Base-by-base conservation (phyloP, 2,797 vertebrate genomes). In the Lepus townsendii region DNA sequence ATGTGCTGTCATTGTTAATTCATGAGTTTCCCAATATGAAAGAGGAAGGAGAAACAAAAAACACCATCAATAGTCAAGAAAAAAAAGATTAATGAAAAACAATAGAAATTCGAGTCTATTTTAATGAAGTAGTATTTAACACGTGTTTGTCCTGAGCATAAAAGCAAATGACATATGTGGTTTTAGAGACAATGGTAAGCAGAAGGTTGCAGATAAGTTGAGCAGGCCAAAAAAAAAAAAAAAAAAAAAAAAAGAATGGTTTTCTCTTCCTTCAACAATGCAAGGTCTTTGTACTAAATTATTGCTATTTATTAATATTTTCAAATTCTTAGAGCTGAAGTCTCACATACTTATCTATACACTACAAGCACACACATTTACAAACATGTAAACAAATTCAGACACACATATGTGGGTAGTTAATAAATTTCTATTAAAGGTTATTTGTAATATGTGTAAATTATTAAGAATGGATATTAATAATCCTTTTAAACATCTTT, bases 21-120 rank as follows among this genome's bases (percentile, higher is more conserved):
- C 60, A 32, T 90, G 16, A 84, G 73, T 69, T 82, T 93, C n/a
- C 27, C 35, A 84, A 30, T 65, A 87, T 60, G 63, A 77, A 95
- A 95, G 77, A 91, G 3, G 32, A 26, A 87, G 42, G 13, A 85
- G 1, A 54, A 94, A 66, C 5, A 47, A 17, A 86, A 85, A 91
- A 57, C 1, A 68, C 1, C 26, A 89, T 26, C 10, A 66, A 86
- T 0, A 94, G 42, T 0, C 22, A 75, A 93, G 75, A 73, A 12
- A 47, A 27, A 35, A 50, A n/a, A 0, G 26, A 85, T 47, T 24
- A 75, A 2, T 63, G 65, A 24, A 92, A 57, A 94, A 10, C 35
- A 85, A 63, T 5, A 84, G 22, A 12, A 84, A 79, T 57, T 57
- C 5, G 19, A 57, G 19, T 57, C 54, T 47, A 47, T 47, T 47